Evolutionary conservation across 1,140 invertebrate species (phyloP), one percentile per base, ranked within the genome.

Genomic region (Drosophila bocqueti): DNA sequence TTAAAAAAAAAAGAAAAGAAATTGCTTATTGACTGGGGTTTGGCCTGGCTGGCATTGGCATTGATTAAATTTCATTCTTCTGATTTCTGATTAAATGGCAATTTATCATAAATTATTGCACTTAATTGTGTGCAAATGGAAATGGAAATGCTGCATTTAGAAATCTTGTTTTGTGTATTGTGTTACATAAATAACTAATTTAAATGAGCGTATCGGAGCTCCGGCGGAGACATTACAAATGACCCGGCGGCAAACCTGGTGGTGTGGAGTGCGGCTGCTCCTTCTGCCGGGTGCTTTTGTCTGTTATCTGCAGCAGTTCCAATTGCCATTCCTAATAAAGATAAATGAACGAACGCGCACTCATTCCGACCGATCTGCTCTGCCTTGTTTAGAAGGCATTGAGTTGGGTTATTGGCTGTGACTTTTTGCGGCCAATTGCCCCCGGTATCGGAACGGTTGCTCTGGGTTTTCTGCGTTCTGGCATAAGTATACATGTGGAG

Each of bases 311-410:
- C 83, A 61, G 62, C 59, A 74, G 72, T 81, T 63, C 69, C 84
- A 87, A 89, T 89, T 89, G 73, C 84, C 84, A 76, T 89, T 89
- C 71, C 84, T 76, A 89, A 87, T 87, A 87, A 84, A 89, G 81
- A 87, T 81, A 89, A 87, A 89, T 87, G 84, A 83, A 81, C 72
- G 62, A 83, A 81, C 76, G 58, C 72, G 76, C 61, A 74, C 71
- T 80, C 79, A 85, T 76, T 86, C 79, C 75, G 65, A 67, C 40
- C 68, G 49, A 71, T 55, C 38, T 50, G 50, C 49, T 71, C 40
- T 38, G 57, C 40, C 68, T 49, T 34, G 47, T 50, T 67, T 40
- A 62, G 13, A 83, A 86, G 83, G 68, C 83, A 87, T 86, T 86
- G 83, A 83, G 77, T 29, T 79, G 67, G 84, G 83, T 87, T 87